phyloP scores from a whole-genome alignment of 2,797 vertebrate species.

The Notolabrus celidotus region DNA sequence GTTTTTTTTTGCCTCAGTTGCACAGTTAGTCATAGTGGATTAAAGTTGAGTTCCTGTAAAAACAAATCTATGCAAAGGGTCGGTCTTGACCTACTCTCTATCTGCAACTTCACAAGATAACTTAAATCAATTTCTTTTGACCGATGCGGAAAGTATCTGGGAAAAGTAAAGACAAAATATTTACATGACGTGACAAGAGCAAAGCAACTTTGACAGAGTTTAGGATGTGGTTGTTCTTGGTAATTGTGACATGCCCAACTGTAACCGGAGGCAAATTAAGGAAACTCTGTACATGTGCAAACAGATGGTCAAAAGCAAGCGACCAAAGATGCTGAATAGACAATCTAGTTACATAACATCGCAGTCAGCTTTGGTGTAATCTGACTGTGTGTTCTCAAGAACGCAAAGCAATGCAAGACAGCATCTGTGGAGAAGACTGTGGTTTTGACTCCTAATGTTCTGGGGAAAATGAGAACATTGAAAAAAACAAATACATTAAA shows the following conservation, averaged over 20 bases:
- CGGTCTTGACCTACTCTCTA: too few species aligned
- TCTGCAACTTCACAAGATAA: too few species aligned
- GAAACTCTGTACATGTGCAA: constrained; percentile 25
- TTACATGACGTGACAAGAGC: neutral
- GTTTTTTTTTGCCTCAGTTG: too few species aligned
- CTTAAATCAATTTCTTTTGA: too few species aligned
- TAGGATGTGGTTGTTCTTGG: neutral
- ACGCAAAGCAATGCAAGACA: neutral
- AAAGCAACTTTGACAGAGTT: neutral
- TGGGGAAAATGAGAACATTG: neutral
- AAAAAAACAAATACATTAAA: too few species aligned
- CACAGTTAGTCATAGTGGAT: too few species aligned
- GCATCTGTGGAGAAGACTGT: neutral
- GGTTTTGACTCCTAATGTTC: neutral
- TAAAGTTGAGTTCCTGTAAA: too few species aligned
- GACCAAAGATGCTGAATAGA: constrained; percentile 51
- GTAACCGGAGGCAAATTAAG: constrained; percentile 16
- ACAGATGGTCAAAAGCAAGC: constrained; percentile 3
- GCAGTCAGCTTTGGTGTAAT: neutral
- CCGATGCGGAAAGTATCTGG: too few species aligned
- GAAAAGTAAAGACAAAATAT: too few species aligned
- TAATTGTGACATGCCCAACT: neutral
- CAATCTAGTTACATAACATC: constrained; percentile 25
- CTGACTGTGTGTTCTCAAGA: neutral
- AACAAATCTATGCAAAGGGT: too few species aligned